Percentiles rank a stretch among this genome's conserved stretches.
Conservation (phyloP, 2,888 invertebrate genomes). For the Calliopum simillimum region DNA sequence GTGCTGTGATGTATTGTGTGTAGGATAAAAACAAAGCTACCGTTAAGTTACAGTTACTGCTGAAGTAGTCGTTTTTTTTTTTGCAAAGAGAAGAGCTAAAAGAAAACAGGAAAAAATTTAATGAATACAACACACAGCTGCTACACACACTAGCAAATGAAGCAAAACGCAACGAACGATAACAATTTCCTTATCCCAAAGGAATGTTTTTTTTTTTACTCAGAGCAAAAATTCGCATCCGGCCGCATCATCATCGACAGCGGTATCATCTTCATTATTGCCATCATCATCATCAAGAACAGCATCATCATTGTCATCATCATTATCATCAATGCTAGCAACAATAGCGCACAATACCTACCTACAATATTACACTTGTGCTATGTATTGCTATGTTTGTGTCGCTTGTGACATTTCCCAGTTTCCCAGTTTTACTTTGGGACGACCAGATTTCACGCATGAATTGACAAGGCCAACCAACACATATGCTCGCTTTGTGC, state of each 20-base stretch:
- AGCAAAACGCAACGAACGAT: neutral
- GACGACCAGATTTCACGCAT: constrained; percentile 18
- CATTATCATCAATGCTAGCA: neutral
- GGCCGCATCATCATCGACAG: neutral
- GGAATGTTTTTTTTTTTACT: too few species aligned
- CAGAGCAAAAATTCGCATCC: too few species aligned
- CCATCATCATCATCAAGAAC: neutral
- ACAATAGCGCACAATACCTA: neutral
- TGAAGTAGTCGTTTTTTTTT: too few species aligned
- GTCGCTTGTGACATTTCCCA: neutral
- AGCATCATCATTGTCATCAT: neutral
- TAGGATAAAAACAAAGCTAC: neutral
- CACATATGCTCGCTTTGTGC: neutral
- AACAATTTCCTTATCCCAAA: neutral
- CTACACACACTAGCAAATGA: neutral
- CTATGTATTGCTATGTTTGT: neutral
- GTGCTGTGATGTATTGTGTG: neutral
- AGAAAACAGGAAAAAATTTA: neutral
- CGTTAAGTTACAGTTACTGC: too few species aligned
- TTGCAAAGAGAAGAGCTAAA: neutral
- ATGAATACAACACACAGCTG: neutral
- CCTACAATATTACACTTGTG: neutral
- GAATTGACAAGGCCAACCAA: constrained; percentile 18
- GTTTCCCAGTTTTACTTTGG: neutral
- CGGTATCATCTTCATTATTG: neutral